Evolutionary conservation across 2,113 vertebrate genomes (phyloP).

Genomic region (Butastur rufipennis): DNA sequence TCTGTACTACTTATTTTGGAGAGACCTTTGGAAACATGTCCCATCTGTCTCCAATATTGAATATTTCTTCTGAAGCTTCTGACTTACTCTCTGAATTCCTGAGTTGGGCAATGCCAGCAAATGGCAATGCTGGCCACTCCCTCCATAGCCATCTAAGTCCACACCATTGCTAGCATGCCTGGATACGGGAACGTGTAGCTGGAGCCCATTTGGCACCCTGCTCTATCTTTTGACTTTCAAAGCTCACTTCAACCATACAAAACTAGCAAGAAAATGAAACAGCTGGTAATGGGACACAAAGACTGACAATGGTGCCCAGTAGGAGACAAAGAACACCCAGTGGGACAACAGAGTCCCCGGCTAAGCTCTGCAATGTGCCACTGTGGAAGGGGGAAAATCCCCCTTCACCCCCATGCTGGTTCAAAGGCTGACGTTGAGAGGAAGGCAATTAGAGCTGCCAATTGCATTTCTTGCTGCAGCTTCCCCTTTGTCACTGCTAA

Average conservation of each 20-base stretch:
- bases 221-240: background rate
- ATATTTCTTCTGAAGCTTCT: background rate
- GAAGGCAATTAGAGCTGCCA: background rate
- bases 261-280: background rate
- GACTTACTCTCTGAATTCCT: background rate
- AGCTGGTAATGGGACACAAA: background rate
- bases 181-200: background rate
- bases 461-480: background rate
- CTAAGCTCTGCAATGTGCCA: background rate
- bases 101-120: background rate
- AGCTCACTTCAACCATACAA: background rate
- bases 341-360: background rate
- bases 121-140: background rate
- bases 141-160: accelerated
- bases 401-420: background rate
- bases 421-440: background rate
- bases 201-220: background rate
- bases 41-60: background rate
- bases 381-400: background rate
- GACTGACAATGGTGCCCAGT: background rate
- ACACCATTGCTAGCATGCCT: accelerated
- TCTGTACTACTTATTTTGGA: background rate
- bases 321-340: background rate
- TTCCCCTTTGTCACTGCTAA: background rate
- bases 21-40: background rate